These are phyloP conservation scores for Aspidiotus rigidus DNA, from an alignment of 2,888 invertebrate species.

Conservation along the genomic window DNA sequence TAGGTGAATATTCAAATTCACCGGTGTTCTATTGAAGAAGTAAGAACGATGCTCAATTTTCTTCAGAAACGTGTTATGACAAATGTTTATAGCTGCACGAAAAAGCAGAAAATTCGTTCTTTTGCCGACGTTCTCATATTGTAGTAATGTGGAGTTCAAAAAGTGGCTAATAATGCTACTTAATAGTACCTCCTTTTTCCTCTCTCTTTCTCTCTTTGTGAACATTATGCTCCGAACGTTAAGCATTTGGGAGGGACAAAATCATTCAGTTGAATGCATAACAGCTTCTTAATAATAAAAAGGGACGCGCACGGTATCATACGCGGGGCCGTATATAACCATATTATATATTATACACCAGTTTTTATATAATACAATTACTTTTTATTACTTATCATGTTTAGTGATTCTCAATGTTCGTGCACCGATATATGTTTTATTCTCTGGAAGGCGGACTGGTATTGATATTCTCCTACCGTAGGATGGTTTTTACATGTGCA, in stretches of 20 bases:
- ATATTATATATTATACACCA: constrained; percentile 30
- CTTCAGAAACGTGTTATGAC: neutral
- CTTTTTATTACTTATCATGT: constrained; percentile 29
- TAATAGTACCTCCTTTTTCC: constrained; percentile 27
- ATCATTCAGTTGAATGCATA: constrained; percentile 33
- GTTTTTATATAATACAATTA: constrained; percentile 30
- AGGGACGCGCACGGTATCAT: constrained; percentile 23
- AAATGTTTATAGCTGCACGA: no score
- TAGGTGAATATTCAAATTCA: neutral
- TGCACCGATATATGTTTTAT: no score
- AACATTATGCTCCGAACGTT: constrained; percentile 22
- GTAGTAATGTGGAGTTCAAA: constrained; percentile 6
- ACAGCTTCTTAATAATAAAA: constrained; percentile 34
- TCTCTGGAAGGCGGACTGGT: no score
- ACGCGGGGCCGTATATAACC: constrained; percentile 28
- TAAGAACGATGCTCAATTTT: neutral
- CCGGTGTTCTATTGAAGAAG: neutral
- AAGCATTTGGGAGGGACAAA: constrained; percentile 33
- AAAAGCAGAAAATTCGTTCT: no score
- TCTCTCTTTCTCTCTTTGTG: constrained; percentile 10
- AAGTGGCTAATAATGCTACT: constrained; percentile 26
- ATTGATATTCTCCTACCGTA: no score
- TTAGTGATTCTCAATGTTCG: constrained; percentile 28
- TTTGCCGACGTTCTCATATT: neutral
- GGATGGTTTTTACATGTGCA: no score